Percentiles rank a stretch among this genome's conserved stretches.
phyloP scores from a whole-genome alignment of 2,113 vertebrate genomes.

The Megaceryle torquata region DNA sequence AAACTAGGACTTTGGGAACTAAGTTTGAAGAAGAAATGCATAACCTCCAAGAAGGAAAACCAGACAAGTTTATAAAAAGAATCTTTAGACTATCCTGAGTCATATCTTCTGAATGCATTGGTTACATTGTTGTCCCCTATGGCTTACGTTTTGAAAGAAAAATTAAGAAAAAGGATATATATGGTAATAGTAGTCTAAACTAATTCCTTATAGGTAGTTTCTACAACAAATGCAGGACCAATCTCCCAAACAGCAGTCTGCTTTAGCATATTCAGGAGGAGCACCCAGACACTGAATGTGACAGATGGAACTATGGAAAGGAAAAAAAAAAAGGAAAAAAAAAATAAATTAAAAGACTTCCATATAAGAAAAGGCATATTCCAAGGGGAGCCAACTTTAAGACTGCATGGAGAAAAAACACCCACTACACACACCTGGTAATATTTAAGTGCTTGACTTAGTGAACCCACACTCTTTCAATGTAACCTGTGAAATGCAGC shows the following conservation, averaged over 20 bases:
- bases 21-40: not conserved
- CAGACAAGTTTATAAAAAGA: not conserved
- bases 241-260: not conserved
- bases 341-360: not conserved
- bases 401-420: not conserved
- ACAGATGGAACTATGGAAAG: not conserved
- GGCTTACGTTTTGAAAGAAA: not conserved
- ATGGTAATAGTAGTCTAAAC: not conserved
- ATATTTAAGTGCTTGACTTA: not conserved
- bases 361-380: not conserved
- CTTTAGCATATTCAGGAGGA: not conserved
- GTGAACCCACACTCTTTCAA: not conserved
- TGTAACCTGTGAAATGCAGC: not conserved
- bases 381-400: not conserved
- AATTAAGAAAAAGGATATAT: not conserved
- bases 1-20: not conserved
- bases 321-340: accelerated
- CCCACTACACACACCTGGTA: not conserved
- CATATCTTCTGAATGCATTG: not conserved
- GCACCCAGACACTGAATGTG: not conserved
- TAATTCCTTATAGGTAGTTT: not conserved
- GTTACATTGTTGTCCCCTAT: not conserved
- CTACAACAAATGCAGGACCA: not conserved
- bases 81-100: accelerated
- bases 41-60: not conserved